Evolutionary conservation across 2,888 invertebrate species (phyloP), one percentile per base, ranked within the genome.

Genomic region (Chrysolina haemoptera): DNA sequence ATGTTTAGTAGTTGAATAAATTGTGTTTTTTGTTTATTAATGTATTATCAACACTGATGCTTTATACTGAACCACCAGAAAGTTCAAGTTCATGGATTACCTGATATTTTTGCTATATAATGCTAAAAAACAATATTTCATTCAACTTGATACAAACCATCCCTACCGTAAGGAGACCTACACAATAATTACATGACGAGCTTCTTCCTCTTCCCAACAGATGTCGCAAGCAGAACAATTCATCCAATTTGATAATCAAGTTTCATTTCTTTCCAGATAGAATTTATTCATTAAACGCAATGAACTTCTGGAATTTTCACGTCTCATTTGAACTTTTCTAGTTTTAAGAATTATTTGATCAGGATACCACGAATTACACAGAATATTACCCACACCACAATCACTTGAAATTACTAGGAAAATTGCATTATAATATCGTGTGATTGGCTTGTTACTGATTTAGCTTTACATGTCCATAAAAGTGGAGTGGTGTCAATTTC

Each of bases 351-450:
- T 59, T 5, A 35, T 12, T 27, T 59, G 14, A 6, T 11, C n/a
- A 27, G 27, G 22, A 35, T 14, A 59, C 59, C 27, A 27, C 14
- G n/a, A 59, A 59, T 59, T 59, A n/a, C 27, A 14, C 27, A n/a
- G 27, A 59, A 35, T 59, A 22, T 9, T 53, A 59, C 27, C 50
- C 59, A 59, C 10, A n/a, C 35, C 14, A 27, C 35, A n/a, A 59
- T 59, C 59, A 59, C 59, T n/a, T 59, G 9, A 59, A 59, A 27
- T 59, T 59, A 27, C 27, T n/a, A 59, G 59, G 59, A 59, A 59
- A 59, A 59, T 59, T 59, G 35, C 59, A 59, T 59, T 59, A 35
- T 59, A 59, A 59, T 59, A 27, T 27, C 1, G 20, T 20, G n/a
- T 27, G 59, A 59, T 59, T 27, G 8, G 53, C 12, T 53, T 48